Percentiles rank a stretch among this genome's conserved stretches.
These are phyloP conservation scores for Physeter macrocephalus DNA, from an alignment of 2,113 vertebrate species.

Conservation along the genomic window DNA sequence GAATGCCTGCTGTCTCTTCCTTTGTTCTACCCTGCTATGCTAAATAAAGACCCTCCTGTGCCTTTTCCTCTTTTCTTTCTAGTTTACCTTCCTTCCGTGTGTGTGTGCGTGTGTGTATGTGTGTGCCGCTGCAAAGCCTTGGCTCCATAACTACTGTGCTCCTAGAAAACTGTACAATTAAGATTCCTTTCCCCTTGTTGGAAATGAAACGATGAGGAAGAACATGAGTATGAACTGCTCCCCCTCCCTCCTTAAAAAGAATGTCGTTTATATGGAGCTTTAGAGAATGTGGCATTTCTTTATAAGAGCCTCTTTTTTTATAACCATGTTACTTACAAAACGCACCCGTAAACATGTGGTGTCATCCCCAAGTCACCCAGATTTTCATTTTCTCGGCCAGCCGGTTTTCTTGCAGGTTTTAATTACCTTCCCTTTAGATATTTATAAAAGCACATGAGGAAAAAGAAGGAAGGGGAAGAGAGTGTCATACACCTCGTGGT, in stretches of 20 bases:
- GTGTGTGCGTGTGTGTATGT: background rate
- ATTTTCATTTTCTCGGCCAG: slow-evolving; percentile 52
- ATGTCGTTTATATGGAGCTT: slow-evolving; percentile 45
- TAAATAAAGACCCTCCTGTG: background rate
- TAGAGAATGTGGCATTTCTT: slow-evolving; percentile 63
- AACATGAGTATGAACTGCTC: slow-evolving; percentile 18
- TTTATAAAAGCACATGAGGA: slow-evolving; percentile 52
- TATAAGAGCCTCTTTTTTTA: slow-evolving; percentile 52
- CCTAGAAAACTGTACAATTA: slow-evolving; percentile 57
- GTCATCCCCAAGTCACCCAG: slow-evolving; percentile 28
- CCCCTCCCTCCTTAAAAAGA: slow-evolving; percentile 63
- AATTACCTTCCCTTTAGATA: slow-evolving; percentile 41
- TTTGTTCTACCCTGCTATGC: slow-evolving; percentile 33
- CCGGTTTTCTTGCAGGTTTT: slow-evolving; percentile 46
- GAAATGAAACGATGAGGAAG: slow-evolving; percentile 49
- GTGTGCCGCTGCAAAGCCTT: slow-evolving; percentile 11
- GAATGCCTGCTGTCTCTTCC: slow-evolving; percentile 36
- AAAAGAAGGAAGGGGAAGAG: background rate
- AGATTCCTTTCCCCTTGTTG: slow-evolving; percentile 40
- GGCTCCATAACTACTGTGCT: slow-evolving; percentile 34
- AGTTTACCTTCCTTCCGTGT: background rate
- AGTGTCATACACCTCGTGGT: background rate
- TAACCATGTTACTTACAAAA: slow-evolving; percentile 52
- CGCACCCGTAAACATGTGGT: slow-evolving; percentile 61
- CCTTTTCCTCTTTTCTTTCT: background rate